Evolutionary conservation across 2,113 vertebrate species (phyloP).

Genomic region (Pica pica): DNA sequence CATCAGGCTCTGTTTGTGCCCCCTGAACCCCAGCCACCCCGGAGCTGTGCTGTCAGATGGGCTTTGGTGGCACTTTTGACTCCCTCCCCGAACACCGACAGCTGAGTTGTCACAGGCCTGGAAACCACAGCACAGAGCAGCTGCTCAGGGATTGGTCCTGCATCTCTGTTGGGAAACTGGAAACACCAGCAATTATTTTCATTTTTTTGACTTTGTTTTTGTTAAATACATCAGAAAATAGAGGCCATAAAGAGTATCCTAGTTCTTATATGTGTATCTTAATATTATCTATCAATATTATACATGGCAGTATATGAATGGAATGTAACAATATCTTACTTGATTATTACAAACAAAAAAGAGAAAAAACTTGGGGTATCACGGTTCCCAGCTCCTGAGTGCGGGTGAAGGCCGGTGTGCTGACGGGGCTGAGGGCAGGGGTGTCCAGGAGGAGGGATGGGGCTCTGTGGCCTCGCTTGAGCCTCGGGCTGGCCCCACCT

Average conservation of each 20-base stretch:
- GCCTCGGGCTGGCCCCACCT: not conserved
- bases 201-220: not conserved
- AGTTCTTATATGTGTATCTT: not conserved
- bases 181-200: slow-evolving; percentile 67
- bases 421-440: not conserved
- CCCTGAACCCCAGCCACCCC: not conserved
- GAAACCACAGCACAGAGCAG: not conserved
- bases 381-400: not conserved
- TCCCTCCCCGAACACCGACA: not conserved
- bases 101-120: not conserved
- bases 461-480: not conserved
- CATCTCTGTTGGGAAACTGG: not conserved
- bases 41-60: not conserved
- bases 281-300: not conserved
- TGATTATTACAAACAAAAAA: not conserved
- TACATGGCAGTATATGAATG: not conserved
- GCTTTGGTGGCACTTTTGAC: not conserved
- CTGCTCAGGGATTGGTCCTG: slow-evolving; percentile 12
- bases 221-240: not conserved
- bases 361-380: not conserved
- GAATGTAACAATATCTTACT: not conserved
- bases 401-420: not conserved
- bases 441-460: not conserved
- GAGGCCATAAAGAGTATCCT: not conserved
- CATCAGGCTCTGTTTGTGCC: not conserved